Evolutionary conservation across 2,888 invertebrate species (phyloP).

Genomic region (Doris montereyensis): DNA sequence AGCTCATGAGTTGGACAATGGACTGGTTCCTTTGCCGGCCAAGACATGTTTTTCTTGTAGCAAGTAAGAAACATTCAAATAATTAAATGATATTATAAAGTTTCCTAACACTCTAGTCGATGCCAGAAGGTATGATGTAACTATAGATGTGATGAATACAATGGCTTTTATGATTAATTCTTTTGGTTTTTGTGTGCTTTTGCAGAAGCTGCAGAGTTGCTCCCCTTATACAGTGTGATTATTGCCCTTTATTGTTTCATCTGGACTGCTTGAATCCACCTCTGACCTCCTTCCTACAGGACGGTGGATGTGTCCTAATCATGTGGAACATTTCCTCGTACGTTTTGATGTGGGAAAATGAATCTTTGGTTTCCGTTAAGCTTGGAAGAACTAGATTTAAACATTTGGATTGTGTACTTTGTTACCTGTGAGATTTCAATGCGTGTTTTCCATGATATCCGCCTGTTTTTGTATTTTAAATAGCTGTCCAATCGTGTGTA

Average conservation of each 20-base stretch:
- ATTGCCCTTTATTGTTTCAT: conserved; percentile 91
- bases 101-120: too few species aligned
- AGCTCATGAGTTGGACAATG: conserved; percentile 78
- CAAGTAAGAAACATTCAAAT: too few species aligned
- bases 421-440: too few species aligned
- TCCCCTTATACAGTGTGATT: conserved; percentile 92
- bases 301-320: conserved; percentile 98
- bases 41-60: conserved; percentile 88
- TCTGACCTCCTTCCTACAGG: conserved; percentile 86
- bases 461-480: too few species aligned
- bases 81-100: too few species aligned
- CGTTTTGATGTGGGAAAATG: conserved; percentile 40
- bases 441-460: too few species aligned
- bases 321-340: conserved; percentile 88
- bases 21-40: conserved; percentile 86
- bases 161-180: too few species aligned
- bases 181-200: too few species aligned
- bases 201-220: conserved; percentile 85
- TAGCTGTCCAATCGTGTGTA: too few species aligned
- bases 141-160: too few species aligned
- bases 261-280: conserved; percentile 96
- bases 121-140: too few species aligned
- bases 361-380: too few species aligned
- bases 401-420: not conserved
- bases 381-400: not conserved